These are phyloP conservation scores for Erebia epiphron DNA, from an alignment of 2,888 invertebrate genomes.

Conservation along the genomic window DNA sequence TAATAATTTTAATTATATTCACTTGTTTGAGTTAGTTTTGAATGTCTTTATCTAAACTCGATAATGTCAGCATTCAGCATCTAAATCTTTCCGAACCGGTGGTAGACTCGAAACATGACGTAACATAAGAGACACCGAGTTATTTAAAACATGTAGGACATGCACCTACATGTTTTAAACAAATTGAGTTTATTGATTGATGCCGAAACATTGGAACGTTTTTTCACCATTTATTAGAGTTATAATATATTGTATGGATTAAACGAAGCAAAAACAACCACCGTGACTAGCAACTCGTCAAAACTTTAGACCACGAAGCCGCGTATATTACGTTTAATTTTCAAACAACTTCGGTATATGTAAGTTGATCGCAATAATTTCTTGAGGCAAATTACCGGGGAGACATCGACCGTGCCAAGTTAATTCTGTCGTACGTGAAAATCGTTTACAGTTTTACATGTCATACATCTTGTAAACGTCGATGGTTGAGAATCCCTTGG, in stretches of 20 bases:
- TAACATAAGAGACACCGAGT: too few species aligned
- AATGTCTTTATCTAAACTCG: too few species aligned
- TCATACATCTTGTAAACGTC: neutral
- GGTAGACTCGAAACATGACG: too few species aligned
- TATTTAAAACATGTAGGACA: too few species aligned
- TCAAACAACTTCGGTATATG: conserved; percentile 34
- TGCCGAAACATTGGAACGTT: too few species aligned
- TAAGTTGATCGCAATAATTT: conserved; percentile 38
- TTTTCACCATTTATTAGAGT: too few species aligned
- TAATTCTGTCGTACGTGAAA: conserved; percentile 46
- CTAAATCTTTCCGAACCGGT: too few species aligned
- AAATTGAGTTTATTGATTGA: too few species aligned
- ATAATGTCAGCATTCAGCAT: too few species aligned
- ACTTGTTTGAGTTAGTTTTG: too few species aligned
- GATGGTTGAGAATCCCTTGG: conserved; percentile 4
- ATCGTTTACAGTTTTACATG: neutral
- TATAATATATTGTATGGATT: neutral
- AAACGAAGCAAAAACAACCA: conserved; percentile 3
- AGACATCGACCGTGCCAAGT: conserved; percentile 25
- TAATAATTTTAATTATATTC: too few species aligned
- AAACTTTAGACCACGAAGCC: conserved; percentile 29
- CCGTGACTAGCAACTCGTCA: conserved; percentile 16
- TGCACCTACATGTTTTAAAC: too few species aligned
- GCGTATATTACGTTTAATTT: conserved; percentile 29
- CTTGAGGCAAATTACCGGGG: conserved; percentile 32